Base-by-base conservation (phyloP, 37 sponge, comb jelly and placozoan genomes). In the Halichondria panicea region DNA sequence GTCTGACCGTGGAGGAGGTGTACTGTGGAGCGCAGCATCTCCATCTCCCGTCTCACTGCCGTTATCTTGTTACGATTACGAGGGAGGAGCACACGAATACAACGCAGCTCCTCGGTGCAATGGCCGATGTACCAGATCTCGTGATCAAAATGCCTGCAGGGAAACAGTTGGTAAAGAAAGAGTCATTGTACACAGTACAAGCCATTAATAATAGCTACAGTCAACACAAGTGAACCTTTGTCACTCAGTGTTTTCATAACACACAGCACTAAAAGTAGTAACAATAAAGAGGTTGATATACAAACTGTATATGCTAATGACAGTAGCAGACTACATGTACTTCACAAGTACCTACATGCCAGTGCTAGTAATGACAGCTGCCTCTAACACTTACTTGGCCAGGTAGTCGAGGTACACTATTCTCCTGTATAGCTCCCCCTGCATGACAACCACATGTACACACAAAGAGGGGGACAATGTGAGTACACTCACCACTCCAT, bases 401-500 rank as follows among this genome's bases (percentile, higher is more conserved):
- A 90, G 56, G 58, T 75, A 83, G 48, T 90, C 91, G 44, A 91
- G 57, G 68, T 91, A 91, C 7, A 74, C 70, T 24, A 91, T 81
- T 22, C 44, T 40, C 30, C 79, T 67, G 68, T 79, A 91, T 30
- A 91, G 83, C 28, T 78, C 87, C 56, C 92, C 92, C 91, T 90
- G 50, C 1, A 54, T 39, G 63, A 38, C 56, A 24, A 6, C 50
- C 18, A 36, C 25, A 39, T 43, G 4, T 45, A 45, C 39, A 60
- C 31, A 3, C 30, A n/a, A 31, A 35, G 11, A 36, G 41, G 40
- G 66, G 34, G 40, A 8, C 7, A 68, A 21, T 3, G 22, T 21
- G 25, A 19, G 65, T 2, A 11, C 30, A 74, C 87, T 4, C 50
- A 91, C 91, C 82, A 91, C 86, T 72, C 92, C 92, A 79, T 78